Base-by-base conservation (phyloP, 1,140 invertebrate genomes). In the Stegodyphus mimosarum region DNA sequence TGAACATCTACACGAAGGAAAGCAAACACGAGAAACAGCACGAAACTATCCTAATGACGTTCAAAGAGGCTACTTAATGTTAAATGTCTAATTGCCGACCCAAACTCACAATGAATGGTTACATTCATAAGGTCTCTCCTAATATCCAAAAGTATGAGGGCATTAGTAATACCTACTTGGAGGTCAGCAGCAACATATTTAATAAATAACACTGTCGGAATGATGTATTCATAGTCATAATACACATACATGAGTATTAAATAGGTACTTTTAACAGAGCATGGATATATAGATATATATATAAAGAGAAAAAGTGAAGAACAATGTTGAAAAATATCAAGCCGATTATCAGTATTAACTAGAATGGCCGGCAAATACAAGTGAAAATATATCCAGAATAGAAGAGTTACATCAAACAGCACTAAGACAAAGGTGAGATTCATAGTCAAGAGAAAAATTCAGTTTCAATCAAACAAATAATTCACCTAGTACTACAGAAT, bases 331-430 rank as follows among this genome's bases (percentile, higher is more conserved):
- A 86, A 86, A 78, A 86, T 86, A 78, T 86, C 55, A 76, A 86
- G 75, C 83, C 83, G 74, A 86, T 78, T 76, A 78, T 64, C 67
- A 78, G 52, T 86, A 78, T 77, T 86, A 86, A 86, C 83, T 78
- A 86, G 83, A 86, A 86, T 86, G 83, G 83, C 83, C 83, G 83
- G 83, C 83, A 86, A 69, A 76, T 84, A 84, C 52, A 84, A 86
- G 83, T 71, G 66, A 86, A 86, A 86, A 86, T 86, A 86, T 86
- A 86, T 18, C 53, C 49, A 77, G 72, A 86, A 84, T 83, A 73
- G 80, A 73, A 60, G 9, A 60, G 55, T 84, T 33, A 86, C 83
- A 86, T 77, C 74, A 86, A 77, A 86, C 74, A 78, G 74, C 67
- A 72, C 83, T 84, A 84, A 84, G 72, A 76, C 73, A 73, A 72